Base-by-base conservation (phyloP, 37 sponge, comb jelly and placozoan species). In the Dysidea cf. avara region DNA sequence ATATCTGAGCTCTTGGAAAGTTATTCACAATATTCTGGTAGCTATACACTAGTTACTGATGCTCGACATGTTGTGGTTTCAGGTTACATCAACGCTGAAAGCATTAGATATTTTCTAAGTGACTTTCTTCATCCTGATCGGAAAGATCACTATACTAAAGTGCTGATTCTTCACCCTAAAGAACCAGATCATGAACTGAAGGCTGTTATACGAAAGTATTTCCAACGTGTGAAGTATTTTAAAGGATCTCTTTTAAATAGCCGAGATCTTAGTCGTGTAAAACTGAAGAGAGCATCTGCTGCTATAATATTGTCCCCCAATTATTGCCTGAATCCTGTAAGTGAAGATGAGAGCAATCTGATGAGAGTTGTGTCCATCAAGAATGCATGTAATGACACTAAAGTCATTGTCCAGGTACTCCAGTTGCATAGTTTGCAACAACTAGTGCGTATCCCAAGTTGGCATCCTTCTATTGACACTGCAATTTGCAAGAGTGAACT, bases 91-190 rank as follows among this genome's bases (percentile, higher is more conserved):
- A 88, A 65, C 32, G 72, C 55, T 2, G 25, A 39, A 12, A 80
- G 69, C 30, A 76, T 77, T 7, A 30, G 52, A 0, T 58, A 72
- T 21, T 82, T 93, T 53, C 66, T 93, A 2, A 77, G 77, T n/a
- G 86, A 88, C 25, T 81, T 93, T 61, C 59, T 93, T 1, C 92
- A 93, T 36, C 69, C 82, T 0, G 92, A 89, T 57, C 71, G 78
- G 24, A 79, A 72, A 17, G 68, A 85, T 59, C 43, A 39, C 6
- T 12, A 47, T 22, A 85, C 87, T 18, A 69, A 80, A 28, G 70
- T 93, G 24, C 68, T 93, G 21, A 77, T 93, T 26, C 55, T 93
- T 18, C 80, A 83, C 40, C 63, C 75, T 0, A 47, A 51, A 4
- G 52, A 32, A 17, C 94, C 94, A 22, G 46, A 72, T 20, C 35